These are phyloP conservation scores for Abscondita cerata DNA, from an alignment of 2,888 invertebrate species.

Conservation along the genomic window DNA sequence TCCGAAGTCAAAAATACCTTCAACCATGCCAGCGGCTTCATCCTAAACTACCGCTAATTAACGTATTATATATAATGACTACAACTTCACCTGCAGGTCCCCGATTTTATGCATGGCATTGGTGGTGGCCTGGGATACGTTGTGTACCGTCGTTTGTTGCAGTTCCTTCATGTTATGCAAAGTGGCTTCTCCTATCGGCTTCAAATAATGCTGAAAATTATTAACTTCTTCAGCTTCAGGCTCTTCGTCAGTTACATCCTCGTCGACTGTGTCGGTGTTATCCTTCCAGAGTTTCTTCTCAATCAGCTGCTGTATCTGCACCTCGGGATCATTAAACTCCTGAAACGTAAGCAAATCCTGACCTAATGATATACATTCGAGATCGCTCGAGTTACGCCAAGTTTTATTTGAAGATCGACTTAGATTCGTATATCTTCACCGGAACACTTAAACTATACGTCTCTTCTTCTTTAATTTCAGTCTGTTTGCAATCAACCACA, in stretches of 20 bases:
- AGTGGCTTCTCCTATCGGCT: slow-evolving; percentile 50
- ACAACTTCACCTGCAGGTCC: slow-evolving; percentile 69
- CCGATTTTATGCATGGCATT: slow-evolving; percentile 69
- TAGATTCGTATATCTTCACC: slow-evolving; percentile 60
- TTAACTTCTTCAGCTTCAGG: background rate
- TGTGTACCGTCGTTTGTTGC: slow-evolving; percentile 63
- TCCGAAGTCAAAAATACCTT: slow-evolving; percentile 68
- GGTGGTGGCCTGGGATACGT: slow-evolving; percentile 58
- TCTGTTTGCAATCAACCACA: background rate
- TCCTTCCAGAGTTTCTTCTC: slow-evolving; percentile 43
- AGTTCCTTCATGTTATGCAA: slow-evolving; percentile 62
- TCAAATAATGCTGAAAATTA: slow-evolving; percentile 30
- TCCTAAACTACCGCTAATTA: slow-evolving; percentile 63
- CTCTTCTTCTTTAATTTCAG: slow-evolving; percentile 16
- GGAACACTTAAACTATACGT: slow-evolving; percentile 47
- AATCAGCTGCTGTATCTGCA: slow-evolving; percentile 40
- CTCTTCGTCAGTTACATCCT: slow-evolving; percentile 6
- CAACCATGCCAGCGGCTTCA: slow-evolving; percentile 70
- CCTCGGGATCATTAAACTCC: slow-evolving; percentile 56
- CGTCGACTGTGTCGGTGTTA: slow-evolving; percentile 20
- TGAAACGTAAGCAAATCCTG: slow-evolving; percentile 66
- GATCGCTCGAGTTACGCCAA: slow-evolving; percentile 67
- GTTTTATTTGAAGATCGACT: slow-evolving; percentile 57
- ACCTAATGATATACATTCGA: slow-evolving; percentile 67
- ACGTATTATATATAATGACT: slow-evolving; percentile 10